These are phyloP conservation scores for Pangasius sanitwongsei DNA, from an alignment of 2,797 vertebrate species.

Conservation along the genomic window DNA sequence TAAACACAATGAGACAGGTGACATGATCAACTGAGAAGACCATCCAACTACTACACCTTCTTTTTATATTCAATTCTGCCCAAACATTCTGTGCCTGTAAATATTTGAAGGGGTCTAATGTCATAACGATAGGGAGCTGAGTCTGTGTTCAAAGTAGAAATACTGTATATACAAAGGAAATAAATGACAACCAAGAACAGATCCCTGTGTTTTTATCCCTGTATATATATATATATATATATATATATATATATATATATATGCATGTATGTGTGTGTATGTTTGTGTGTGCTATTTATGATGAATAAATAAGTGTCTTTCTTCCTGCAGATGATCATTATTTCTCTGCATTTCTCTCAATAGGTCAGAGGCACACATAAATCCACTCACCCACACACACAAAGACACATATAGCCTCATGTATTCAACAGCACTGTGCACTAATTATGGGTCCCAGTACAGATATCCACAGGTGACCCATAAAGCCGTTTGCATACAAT, in stretches of 20 bases:
- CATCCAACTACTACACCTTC: background rate
- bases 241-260: too few relatives aligned
- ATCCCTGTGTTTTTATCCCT: background rate
- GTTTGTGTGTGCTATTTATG: background rate
- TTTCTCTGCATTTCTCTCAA: slow-evolving; percentile 42
- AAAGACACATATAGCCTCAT: background rate
- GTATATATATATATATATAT: too few relatives aligned
- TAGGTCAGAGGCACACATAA: slow-evolving; percentile 41
- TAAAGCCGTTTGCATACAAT: background rate
- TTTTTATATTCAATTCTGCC: background rate
- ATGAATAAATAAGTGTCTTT: background rate
- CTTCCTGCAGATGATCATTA: slow-evolving; percentile 58
- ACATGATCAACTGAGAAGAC: background rate
- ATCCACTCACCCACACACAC: slow-evolving; percentile 16
- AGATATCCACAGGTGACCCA: background rate
- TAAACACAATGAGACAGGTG: background rate
- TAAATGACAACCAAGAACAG: background rate
- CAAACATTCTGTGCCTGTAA: background rate
- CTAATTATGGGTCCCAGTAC: background rate
- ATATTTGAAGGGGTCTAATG: background rate
- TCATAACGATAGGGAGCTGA: background rate
- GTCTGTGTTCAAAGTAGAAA: background rate
- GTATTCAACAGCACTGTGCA: background rate
- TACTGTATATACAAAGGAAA: background rate
- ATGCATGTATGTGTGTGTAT: background rate